A percentile compares a stretch with the other conserved stretches of the same genome.
phyloP scores from a whole-genome alignment of 2,113 vertebrate genomes.

The Centrocercus urophasianus region DNA sequence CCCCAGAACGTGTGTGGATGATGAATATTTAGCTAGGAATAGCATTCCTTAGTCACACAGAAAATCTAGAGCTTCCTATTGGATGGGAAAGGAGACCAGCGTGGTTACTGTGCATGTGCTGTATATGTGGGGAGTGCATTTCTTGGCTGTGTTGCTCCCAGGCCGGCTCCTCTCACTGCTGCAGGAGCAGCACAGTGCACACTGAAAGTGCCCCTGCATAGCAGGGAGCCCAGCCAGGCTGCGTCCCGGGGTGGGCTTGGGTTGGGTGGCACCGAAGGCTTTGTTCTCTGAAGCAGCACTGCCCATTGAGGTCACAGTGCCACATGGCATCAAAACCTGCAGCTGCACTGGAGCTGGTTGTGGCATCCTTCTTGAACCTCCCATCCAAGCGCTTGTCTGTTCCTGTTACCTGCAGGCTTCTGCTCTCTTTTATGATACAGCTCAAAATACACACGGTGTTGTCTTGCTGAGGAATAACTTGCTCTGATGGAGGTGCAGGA shows the following conservation, averaged over 20 bases:
- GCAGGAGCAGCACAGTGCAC: neutral
- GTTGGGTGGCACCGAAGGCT: fast-evolving
- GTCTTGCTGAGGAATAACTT: neutral
- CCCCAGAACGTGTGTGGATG: neutral
- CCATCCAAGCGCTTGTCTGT: neutral
- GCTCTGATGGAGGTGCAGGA: neutral
- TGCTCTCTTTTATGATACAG: neutral
- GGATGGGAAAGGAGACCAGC: fast-evolving
- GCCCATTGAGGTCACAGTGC: neutral
- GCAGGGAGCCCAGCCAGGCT: neutral
- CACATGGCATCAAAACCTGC: neutral
- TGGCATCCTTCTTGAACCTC: neutral
- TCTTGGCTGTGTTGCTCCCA: neutral
- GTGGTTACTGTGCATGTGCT: fast-evolving
- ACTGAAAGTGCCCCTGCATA: neutral
- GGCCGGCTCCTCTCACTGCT: neutral
- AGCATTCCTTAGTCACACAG: neutral
- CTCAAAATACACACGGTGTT: neutral
- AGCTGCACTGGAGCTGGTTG: neutral
- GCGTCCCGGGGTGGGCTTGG: neutral
- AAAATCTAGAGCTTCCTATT: neutral
- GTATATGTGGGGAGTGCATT: fast-evolving
- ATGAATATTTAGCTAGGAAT: neutral
- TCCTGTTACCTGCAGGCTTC: neutral
- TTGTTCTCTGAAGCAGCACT: neutral